phyloP scores from a whole-genome alignment of 2,113 vertebrate genomes.

The Cololabis saira region DNA sequence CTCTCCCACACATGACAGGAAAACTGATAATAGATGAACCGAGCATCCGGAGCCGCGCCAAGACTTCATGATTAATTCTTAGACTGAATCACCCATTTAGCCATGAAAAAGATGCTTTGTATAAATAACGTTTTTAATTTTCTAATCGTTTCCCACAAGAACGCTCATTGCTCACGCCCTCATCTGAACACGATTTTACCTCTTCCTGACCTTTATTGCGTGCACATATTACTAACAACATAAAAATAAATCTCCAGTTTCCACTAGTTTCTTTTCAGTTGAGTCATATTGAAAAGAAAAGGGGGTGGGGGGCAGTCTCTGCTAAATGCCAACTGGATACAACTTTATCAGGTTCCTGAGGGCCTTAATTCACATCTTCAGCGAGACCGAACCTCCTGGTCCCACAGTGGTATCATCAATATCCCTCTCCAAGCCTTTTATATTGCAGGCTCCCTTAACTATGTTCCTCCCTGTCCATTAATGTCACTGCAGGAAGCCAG shows the following conservation, averaged over 20 bases:
- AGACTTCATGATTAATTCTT: conserved; percentile 42
- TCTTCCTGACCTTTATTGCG: too few species aligned
- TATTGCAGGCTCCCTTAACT: conserved; percentile 41
- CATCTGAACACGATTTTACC: background rate
- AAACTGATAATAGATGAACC: conserved; percentile 7
- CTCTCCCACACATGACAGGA: conserved; percentile 20
- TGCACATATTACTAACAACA: background rate
- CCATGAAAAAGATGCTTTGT: conserved; percentile 14
- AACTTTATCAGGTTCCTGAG: conserved; percentile 25
- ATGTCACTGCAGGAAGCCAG: conserved; percentile 9
- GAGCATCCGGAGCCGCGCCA: too few species aligned
- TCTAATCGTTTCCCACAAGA: too few species aligned
- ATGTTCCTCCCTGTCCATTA: conserved; percentile 44
- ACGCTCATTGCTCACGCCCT: too few species aligned
- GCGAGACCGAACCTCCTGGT: conserved; percentile 23
- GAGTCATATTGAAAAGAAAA: background rate
- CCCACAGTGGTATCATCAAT: conserved; percentile 39
- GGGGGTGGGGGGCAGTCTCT: background rate
- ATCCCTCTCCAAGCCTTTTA: conserved; percentile 42
- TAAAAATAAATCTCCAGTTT: background rate
- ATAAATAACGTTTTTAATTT: too few species aligned
- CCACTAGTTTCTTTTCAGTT: background rate
- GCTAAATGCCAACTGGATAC: background rate
- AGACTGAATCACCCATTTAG: conserved; percentile 47
- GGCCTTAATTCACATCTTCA: conserved; percentile 16